A percentile compares a stretch with the other conserved stretches of the same genome.
Evolutionary conservation across 1,140 invertebrate species (phyloP).

Genomic region (Dufourea novaeangliae): DNA sequence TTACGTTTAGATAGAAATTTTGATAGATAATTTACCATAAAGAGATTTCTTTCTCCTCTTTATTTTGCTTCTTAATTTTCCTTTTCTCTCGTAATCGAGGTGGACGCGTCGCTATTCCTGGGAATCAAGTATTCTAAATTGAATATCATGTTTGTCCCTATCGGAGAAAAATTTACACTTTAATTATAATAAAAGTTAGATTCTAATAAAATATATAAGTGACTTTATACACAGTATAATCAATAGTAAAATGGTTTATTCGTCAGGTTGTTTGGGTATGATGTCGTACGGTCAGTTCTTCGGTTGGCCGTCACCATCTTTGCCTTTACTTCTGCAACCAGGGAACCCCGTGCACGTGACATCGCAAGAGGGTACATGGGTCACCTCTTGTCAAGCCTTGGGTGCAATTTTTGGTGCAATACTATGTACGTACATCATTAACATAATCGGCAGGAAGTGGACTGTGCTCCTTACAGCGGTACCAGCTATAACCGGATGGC

Average conservation of each 20-base stretch:
- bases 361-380: conserved; percentile 42
- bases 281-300: conserved; percentile 37
- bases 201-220: not conserved
- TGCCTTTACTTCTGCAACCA: conserved; percentile 24
- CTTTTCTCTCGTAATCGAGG: too few species aligned
- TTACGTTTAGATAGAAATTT: too few species aligned
- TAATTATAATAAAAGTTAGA: too few species aligned
- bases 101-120: too few species aligned
- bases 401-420: conserved; percentile 16
- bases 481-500: conserved; percentile 84
- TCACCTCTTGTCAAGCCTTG: conserved; percentile 38
- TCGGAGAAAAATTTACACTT: too few species aligned
- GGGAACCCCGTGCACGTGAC: conserved; percentile 45
- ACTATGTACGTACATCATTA: conserved; percentile 22
- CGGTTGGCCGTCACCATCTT: conserved; percentile 60
- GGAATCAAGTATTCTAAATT: too few species aligned
- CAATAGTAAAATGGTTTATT: not conserved
- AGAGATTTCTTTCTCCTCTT: too few species aligned
- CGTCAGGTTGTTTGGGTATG: conserved; percentile 49
- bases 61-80: too few species aligned
- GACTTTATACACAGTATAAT: too few species aligned
- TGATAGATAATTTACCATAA: too few species aligned
- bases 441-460: conserved; percentile 84
- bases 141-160: too few species aligned
- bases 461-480: conserved; percentile 83